phyloP scores from a whole-genome alignment of 92 coral and sea anemone genomes.

The Porites lobata region DNA sequence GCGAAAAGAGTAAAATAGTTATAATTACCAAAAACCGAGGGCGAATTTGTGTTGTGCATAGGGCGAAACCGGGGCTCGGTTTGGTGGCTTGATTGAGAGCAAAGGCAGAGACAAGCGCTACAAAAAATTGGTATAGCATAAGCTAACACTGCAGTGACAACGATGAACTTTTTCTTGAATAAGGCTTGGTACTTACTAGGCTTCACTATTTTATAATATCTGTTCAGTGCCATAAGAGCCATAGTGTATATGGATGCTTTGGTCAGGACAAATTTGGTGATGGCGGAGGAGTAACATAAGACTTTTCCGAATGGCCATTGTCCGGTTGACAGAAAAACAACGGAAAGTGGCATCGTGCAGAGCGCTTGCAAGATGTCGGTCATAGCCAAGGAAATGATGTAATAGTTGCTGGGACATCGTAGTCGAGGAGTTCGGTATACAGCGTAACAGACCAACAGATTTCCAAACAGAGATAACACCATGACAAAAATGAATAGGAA shows the following conservation, averaged over 20 bases:
- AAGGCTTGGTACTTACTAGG: slow-evolving; percentile 13
- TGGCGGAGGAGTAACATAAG: background rate
- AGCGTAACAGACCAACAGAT: slow-evolving; percentile 34
- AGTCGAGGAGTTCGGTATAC: slow-evolving; percentile 8
- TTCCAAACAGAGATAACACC: slow-evolving; percentile 17
- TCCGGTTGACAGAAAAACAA: slow-evolving; percentile 11
- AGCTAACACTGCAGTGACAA: background rate
- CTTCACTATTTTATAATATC: slow-evolving; percentile 37
- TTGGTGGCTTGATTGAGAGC: background rate
- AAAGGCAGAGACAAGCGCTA: background rate
- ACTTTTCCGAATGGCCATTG: background rate
- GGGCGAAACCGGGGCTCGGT: background rate
- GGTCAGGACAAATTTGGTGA: slow-evolving; percentile 1
- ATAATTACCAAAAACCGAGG: background rate
- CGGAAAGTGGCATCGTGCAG: slow-evolving; percentile 29
- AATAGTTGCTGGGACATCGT: slow-evolving; percentile 26
- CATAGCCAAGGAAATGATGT: slow-evolving; percentile 29
- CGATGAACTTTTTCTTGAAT: slow-evolving; percentile 7
- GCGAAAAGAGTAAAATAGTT: background rate
- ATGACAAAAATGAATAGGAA: background rate
- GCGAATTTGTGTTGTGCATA: background rate
- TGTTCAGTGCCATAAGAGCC: slow-evolving; percentile 28
- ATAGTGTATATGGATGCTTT: slow-evolving; percentile 15
- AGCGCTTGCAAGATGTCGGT: slow-evolving; percentile 13
- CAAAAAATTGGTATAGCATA: background rate